A percentile compares a stretch with the other conserved stretches of the same genome.
Evolutionary conservation across 64 coral and sea anemone genomes (phyloP).

Genomic region (Trachythela sp.): DNA sequence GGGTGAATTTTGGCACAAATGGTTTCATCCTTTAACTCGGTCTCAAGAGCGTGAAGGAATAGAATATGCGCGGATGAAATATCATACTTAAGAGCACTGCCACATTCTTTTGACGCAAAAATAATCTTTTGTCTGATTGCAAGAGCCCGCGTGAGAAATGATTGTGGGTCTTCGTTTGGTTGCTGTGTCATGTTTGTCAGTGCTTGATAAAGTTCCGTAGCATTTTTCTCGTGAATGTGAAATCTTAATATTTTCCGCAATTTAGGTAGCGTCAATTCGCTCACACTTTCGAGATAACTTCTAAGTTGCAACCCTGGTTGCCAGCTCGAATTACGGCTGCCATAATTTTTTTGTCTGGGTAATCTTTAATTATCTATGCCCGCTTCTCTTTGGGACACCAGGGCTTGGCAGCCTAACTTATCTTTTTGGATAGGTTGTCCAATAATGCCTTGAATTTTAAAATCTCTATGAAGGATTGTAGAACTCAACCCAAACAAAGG

Average conservation of each 20-base stretch:
- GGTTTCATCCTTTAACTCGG: conserved; percentile 25
- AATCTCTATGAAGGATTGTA: conserved; percentile 15
- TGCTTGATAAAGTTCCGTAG: conserved; percentile 36
- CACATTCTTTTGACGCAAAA: conserved; percentile 19
- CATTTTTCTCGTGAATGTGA: conserved; percentile 53
- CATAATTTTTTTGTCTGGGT: conserved; percentile 42
- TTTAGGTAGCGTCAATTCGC: neutral
- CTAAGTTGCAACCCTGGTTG: neutral
- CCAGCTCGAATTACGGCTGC: conserved; percentile 4
- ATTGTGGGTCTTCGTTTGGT: conserved; percentile 41
- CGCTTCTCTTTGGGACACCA: conserved; percentile 26
- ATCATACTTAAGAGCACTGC: conserved; percentile 46
- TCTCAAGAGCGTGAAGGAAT: conserved; percentile 51
- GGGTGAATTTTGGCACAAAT: conserved; percentile 37
- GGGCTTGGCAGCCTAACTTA: conserved; percentile 13
- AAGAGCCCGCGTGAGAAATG: conserved; percentile 48
- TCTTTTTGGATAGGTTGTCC: conserved; percentile 23
- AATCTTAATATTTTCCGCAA: conserved; percentile 30
- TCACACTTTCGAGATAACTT: neutral
- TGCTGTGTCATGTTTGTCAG: conserved; percentile 40
- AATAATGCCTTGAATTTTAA: conserved; percentile 42
- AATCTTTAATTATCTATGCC: neutral
- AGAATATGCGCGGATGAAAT: conserved; percentile 37
- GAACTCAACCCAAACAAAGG: neutral
- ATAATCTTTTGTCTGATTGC: conserved; percentile 34